Conservation (phyloP, 2,888 invertebrate genomes). For the Aradus depressus region DNA sequence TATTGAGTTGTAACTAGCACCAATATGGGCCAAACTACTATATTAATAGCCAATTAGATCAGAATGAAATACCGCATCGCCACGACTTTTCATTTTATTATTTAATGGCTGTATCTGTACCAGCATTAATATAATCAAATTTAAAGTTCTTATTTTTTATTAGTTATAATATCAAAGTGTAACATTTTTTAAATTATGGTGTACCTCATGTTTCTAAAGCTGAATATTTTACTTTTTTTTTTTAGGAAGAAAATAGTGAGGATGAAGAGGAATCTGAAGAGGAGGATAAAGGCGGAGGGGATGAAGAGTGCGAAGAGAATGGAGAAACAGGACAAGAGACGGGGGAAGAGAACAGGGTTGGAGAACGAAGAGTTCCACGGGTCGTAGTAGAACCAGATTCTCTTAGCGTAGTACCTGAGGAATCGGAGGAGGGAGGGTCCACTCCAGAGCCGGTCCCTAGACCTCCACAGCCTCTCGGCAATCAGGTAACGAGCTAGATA, state of each 20-base stretch:
- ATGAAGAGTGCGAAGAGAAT: slow-evolving; percentile 34
- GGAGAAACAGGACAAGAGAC: slow-evolving; percentile 29
- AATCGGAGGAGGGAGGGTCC: slow-evolving; percentile 25
- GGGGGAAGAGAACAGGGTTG: slow-evolving; percentile 31
- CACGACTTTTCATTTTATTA: no score
- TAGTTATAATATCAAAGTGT: no score
- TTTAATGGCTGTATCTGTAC: no score
- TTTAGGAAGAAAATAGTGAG: slow-evolving; percentile 32
- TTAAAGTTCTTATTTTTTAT: no score
- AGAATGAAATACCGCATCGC: no score
- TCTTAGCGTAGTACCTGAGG: slow-evolving; percentile 31
- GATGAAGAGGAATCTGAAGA: slow-evolving; percentile 31
- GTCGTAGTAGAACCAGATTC: slow-evolving; percentile 37
- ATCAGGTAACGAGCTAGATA: no score
- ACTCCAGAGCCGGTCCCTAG: slow-evolving; percentile 8
- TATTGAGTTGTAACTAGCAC: no score
- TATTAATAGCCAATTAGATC: no score
- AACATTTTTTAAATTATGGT: neutral
- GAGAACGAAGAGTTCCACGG: slow-evolving; percentile 30
- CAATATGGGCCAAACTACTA: no score
- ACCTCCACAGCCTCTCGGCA: neutral
- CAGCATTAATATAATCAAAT: no score
- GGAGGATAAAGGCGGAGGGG: slow-evolving; percentile 31
- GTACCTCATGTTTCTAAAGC: slow-evolving; percentile 1
- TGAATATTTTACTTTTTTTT: neutral